Base-by-base conservation (phyloP, 2,797 vertebrate genomes). In the Pseudochaenichthys georgianus region DNA sequence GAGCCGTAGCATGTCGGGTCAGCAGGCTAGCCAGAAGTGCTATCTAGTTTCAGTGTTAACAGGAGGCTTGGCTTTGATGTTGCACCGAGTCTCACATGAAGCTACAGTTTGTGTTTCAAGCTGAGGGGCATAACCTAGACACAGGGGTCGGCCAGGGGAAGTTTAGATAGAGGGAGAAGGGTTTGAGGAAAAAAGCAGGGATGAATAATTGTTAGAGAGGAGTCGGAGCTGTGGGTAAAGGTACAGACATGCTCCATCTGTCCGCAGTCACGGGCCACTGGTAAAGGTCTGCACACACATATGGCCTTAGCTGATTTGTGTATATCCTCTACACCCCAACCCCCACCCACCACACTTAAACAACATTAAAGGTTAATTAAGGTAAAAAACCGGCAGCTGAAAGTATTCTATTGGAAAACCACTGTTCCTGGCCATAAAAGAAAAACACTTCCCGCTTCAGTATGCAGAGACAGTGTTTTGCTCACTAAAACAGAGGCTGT, bases 21-120 rank as follows among this genome's bases (percentile, higher is more conserved):
- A 86, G 63, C 9, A 42, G 81, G 70, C 75, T 75, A 75, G 81
- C 81, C 82, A 77, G 64, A 75, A 85, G 64, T 1, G 34, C 87
- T 90, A 89, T 94, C 91, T 82, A 58, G 82, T 93, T 92, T 89
- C 87, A 88, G 46, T n/a, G 71, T 78, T 88, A 90, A 85, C 80
- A 78, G 83, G 77, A 64, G 9, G 70, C 54, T 34, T 28, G 9
- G 63, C 91, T 92, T 93, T 94, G 90, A 93, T 93, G 91, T 87
- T 12, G 45, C 42, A 43, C 57, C 3, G 16, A 61, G 61, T 31
- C 78, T 65, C 41, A 10, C 75, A 50, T 3, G 0, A 66, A 65
- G 75, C 76, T 70, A 42, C 62, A 83, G 77, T 83, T 87, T 87
- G 82, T 57, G 73, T 90, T 91, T 89, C 84, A 88, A 54, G 70